A percentile compares a stretch with the other conserved stretches of the same genome.
These are phyloP conservation scores for Drosophila melanica DNA, from an alignment of 1,140 invertebrate species.

Conservation along the genomic window DNA sequence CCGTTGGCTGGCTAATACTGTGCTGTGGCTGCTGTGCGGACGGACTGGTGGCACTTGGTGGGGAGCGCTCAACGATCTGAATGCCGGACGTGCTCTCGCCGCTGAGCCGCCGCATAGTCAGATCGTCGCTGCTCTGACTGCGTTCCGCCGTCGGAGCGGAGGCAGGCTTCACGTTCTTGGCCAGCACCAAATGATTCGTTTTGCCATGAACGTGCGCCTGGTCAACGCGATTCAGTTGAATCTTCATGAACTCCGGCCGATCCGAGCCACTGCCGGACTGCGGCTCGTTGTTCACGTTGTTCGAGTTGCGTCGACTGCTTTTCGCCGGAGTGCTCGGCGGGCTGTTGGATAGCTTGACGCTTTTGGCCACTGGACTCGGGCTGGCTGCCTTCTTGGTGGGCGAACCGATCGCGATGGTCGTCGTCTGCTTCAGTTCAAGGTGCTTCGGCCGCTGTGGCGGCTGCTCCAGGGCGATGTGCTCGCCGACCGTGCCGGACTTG, in stretches of 20 bases:
- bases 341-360: slow-evolving; percentile 47
- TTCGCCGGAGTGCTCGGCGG: slow-evolving; percentile 52
- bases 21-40: slow-evolving; percentile 26
- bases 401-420: slow-evolving; percentile 15
- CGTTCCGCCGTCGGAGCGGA: slow-evolving; percentile 50
- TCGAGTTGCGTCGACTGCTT: slow-evolving; percentile 41
- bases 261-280: not conserved
- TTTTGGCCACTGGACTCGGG: slow-evolving; percentile 54
- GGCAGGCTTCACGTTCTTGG: slow-evolving; percentile 84
- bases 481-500: slow-evolving; percentile 55
- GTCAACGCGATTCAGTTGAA: slow-evolving; percentile 89
- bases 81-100: slow-evolving; percentile 85
- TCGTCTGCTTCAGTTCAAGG: slow-evolving; percentile 54
- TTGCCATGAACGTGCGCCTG: slow-evolving; percentile 79
- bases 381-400: slow-evolving; percentile 31
- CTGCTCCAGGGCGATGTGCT: slow-evolving; percentile 33
- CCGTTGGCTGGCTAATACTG: slow-evolving; percentile 47
- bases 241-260: slow-evolving; percentile 89
- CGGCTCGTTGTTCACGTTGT: slow-evolving; percentile 26
- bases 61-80: slow-evolving; percentile 83
- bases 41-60: slow-evolving; percentile 10
- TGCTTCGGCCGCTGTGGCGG: slow-evolving; percentile 55
- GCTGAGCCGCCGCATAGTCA: slow-evolving; percentile 84
- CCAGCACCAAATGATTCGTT: slow-evolving; percentile 86
- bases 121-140: slow-evolving; percentile 71